Conservation (phyloP, 2,888 invertebrate species). For the Nymphalis polychloros region DNA sequence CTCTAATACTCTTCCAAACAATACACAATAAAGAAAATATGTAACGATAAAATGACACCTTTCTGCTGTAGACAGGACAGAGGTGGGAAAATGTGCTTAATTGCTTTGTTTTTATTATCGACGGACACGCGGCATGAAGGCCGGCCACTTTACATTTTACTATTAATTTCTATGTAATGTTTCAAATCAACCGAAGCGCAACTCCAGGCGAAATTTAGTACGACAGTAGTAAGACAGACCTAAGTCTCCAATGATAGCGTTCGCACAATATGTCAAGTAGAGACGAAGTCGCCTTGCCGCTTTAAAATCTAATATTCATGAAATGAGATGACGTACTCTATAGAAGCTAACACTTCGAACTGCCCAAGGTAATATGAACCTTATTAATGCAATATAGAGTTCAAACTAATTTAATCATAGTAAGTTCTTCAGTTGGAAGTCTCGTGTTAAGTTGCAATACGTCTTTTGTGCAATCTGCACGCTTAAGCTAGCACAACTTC, state of each 20-base stretch:
- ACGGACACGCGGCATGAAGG: too few species aligned
- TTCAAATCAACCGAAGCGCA: too few species aligned
- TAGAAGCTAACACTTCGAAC: neutral
- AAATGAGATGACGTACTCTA: constrained; percentile 4
- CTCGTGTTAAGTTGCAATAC: neutral
- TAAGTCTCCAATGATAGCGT: neutral
- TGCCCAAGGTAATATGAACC: constrained; percentile 4
- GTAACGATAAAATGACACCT: too few species aligned
- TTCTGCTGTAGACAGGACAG: too few species aligned
- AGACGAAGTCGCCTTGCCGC: constrained; percentile 15
- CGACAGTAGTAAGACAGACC: neutral
- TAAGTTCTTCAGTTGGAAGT: constrained; percentile 7
- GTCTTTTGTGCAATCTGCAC: constrained; percentile 5
- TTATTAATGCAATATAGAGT: neutral
- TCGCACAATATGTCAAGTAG: constrained; percentile 2
- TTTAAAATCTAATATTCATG: constrained; percentile 25
- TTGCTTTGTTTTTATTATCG: too few species aligned
- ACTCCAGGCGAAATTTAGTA: neutral
- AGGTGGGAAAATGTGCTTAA: too few species aligned
- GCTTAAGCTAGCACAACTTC: constrained; percentile 1
- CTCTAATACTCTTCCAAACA: too few species aligned
- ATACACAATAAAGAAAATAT: too few species aligned
- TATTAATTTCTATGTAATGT: too few species aligned
- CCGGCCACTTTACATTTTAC: too few species aligned
- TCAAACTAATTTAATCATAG: neutral